phyloP scores from a whole-genome alignment of 2,888 invertebrate species.

The Lagria hirta region DNA sequence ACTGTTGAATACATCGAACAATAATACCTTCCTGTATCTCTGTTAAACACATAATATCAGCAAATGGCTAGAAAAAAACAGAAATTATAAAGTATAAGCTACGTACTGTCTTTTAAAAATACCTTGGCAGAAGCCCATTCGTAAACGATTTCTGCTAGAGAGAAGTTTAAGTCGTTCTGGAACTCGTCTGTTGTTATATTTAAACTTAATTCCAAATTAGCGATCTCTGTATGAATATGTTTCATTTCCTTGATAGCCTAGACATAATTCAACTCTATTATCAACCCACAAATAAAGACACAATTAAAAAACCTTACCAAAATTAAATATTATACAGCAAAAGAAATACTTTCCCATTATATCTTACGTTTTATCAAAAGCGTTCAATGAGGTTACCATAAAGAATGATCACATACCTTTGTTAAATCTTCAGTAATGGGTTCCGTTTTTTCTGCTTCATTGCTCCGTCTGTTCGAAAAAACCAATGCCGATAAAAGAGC shows the following conservation, averaged over 20 bases:
- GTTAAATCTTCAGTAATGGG: slow-evolving; percentile 61
- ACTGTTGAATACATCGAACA: slow-evolving; percentile 93
- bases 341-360: background rate
- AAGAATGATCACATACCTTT: slow-evolving; percentile 49
- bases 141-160: slow-evolving; percentile 90
- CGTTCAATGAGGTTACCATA: background rate
- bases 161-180: slow-evolving; percentile 78
- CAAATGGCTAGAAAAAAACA: slow-evolving; percentile 69
- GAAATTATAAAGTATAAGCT: background rate
- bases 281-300: slow-evolving; percentile 14
- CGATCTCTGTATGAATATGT: slow-evolving; percentile 68
- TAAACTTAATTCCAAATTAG: slow-evolving; percentile 65
- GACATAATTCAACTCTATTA: no score
- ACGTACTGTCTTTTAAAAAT: slow-evolving; percentile 21
- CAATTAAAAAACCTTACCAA: slow-evolving; percentile 56
- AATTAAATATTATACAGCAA: slow-evolving; percentile 55
- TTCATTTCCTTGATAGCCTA: slow-evolving; percentile 74
- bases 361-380: background rate
- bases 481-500: slow-evolving; percentile 91
- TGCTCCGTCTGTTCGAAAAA: slow-evolving; percentile 72
- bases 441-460: slow-evolving; percentile 26
- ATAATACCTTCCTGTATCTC: slow-evolving; percentile 98
- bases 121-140: slow-evolving; percentile 93
- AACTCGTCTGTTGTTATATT: slow-evolving; percentile 58
- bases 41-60: slow-evolving; percentile 88